These are phyloP conservation scores for Drosophila demipolita DNA, from an alignment of 2,888 invertebrate genomes.

Conservation along the genomic window DNA sequence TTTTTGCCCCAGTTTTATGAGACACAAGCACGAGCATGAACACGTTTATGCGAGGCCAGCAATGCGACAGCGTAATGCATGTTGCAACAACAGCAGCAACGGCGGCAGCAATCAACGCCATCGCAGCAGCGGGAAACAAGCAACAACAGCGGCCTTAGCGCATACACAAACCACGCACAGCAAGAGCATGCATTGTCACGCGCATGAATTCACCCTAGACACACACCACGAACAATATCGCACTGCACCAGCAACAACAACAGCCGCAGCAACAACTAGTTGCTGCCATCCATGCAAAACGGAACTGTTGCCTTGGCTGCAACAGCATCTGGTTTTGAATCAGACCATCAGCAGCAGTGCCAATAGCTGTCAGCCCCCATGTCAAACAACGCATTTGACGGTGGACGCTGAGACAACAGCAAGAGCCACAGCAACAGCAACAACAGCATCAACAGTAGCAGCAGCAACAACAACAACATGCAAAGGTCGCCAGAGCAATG, in stretches of 20 bases:
- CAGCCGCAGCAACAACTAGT: slow-evolving; percentile 15
- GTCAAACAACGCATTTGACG: slow-evolving; percentile 6
- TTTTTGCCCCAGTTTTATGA: slow-evolving; percentile 74
- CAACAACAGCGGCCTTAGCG: slow-evolving; percentile 56
- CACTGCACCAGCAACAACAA: slow-evolving; percentile 42
- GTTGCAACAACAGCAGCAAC: slow-evolving; percentile 41
- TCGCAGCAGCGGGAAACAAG: slow-evolving; percentile 26
- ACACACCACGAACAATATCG: slow-evolving; percentile 59
- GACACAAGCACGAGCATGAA: slow-evolving; percentile 64
- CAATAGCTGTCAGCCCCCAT: slow-evolving; percentile 29
- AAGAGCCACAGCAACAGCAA: slow-evolving; percentile 48
- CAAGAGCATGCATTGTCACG: slow-evolving; percentile 68
- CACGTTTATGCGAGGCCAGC: slow-evolving; percentile 35
- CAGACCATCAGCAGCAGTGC: slow-evolving; percentile 70
- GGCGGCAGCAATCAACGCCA: slow-evolving; percentile 17
- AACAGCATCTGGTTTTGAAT: slow-evolving; percentile 84
- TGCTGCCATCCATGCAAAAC: slow-evolving; percentile 76
- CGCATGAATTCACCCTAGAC: slow-evolving; percentile 70
- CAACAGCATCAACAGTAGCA: slow-evolving; percentile 27
- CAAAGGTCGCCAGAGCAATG: slow-evolving; percentile 63
- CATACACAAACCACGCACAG: slow-evolving; percentile 68
- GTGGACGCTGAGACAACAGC: slow-evolving; percentile 55
- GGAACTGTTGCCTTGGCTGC: slow-evolving; percentile 84
- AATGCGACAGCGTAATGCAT: slow-evolving; percentile 40
- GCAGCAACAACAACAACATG: slow-evolving; percentile 36